A percentile compares a stretch with the other conserved stretches of the same genome.
Evolutionary conservation across 2,888 invertebrate species (phyloP).

Genomic region (Cheilosia urbana): DNA sequence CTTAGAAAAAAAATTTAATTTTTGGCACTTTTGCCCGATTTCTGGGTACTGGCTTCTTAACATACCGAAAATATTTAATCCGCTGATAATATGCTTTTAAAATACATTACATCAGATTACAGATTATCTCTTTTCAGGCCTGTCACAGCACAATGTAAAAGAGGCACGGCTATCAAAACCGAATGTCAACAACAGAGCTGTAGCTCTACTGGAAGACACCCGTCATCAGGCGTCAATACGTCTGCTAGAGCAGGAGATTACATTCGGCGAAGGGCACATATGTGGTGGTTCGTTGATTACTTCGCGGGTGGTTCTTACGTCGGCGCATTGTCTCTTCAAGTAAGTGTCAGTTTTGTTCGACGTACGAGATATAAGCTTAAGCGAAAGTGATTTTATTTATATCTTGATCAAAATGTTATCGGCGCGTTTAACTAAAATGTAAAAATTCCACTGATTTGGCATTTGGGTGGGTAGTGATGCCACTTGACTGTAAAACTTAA

Average conservation of each 20-base stretch:
- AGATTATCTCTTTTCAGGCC: conserved; percentile 48
- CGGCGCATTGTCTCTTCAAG: conserved; percentile 80
- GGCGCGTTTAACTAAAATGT: not conserved
- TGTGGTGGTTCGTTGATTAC: conserved; percentile 81
- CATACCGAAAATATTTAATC: not conserved
- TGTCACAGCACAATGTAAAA: conserved; percentile 34
- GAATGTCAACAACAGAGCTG: conserved; percentile 12
- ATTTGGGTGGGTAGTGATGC: too few relatives aligned
- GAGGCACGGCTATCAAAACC: not conserved
- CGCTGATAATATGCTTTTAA: not conserved
- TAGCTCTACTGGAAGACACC: conserved; percentile 40
- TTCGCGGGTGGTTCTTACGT: conserved; percentile 80
- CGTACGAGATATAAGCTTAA: not conserved
- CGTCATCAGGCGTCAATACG: conserved; percentile 81
- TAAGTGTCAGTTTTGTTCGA: conserved; percentile 72
- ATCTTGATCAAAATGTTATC: not conserved
- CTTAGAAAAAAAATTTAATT: too few relatives aligned
- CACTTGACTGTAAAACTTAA: not conserved
- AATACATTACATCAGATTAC: not conserved
- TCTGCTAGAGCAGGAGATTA: conserved; percentile 77
- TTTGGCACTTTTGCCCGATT: too few relatives aligned
- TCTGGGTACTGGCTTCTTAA: too few relatives aligned
- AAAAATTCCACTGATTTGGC: not conserved
- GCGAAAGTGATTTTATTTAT: not conserved
- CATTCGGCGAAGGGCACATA: conserved; percentile 81